Conservation (phyloP, 2,888 invertebrate genomes). For the Lepidocyrtinus sp. region DNA sequence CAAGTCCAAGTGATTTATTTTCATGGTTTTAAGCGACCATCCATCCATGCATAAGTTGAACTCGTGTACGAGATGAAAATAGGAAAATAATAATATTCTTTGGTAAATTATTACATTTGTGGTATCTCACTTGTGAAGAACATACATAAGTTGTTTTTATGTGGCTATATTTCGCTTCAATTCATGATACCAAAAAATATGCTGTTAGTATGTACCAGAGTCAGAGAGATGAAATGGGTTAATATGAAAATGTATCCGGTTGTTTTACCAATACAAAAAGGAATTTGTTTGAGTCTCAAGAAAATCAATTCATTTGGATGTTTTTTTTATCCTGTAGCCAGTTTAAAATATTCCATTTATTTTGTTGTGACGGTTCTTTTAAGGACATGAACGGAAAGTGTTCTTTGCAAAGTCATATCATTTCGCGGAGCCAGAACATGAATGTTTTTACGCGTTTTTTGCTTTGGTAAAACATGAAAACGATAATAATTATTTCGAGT, state of each 20-base stretch:
- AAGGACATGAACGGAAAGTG: background rate
- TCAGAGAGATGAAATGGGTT: background rate
- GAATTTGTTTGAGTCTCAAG: too few relatives aligned
- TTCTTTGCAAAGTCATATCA: background rate
- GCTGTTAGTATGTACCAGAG: too few relatives aligned
- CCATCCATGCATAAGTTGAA: background rate
- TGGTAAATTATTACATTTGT: background rate
- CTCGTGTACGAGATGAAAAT: background rate
- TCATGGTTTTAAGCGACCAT: background rate
- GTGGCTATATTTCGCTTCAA: background rate
- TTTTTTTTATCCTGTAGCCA: background rate
- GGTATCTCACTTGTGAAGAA: background rate
- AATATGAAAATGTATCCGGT: slow-evolving; percentile 25
- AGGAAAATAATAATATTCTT: background rate
- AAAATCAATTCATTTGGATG: background rate
- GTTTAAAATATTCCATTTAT: background rate
- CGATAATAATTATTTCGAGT: background rate
- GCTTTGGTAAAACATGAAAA: background rate
- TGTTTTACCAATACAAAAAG: background rate
- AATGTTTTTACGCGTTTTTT: background rate
- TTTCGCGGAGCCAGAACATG: background rate
- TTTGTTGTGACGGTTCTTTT: background rate
- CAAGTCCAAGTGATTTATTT: slow-evolving; percentile 34
- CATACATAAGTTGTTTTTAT: background rate
- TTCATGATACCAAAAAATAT: background rate